These are phyloP conservation scores for Plusia festucae DNA, from an alignment of 2,888 invertebrate genomes.

Conservation along the genomic window DNA sequence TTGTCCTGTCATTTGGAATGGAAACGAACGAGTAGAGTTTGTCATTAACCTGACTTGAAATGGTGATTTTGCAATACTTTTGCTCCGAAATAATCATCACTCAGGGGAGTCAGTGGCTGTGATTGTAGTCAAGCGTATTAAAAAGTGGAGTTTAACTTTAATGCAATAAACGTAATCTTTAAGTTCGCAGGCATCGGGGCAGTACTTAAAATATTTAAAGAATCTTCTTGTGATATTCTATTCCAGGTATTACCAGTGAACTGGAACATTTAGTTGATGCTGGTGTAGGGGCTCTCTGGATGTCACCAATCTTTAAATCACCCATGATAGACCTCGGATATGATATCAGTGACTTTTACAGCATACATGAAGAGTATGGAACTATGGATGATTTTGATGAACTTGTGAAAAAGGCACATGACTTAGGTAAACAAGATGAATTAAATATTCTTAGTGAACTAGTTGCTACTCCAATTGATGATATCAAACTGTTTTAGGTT, in stretches of 20 bases:
- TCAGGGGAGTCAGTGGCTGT: neutral
- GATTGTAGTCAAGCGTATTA: neutral
- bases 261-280: slow-evolving; percentile 90
- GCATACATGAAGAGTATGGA: slow-evolving; percentile 93
- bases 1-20: neutral
- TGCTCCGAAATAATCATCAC: neutral
- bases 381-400: slow-evolving; percentile 90
- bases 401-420: slow-evolving; percentile 86
- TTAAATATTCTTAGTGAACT: neutral
- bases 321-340: slow-evolving; percentile 96
- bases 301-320: slow-evolving; percentile 94
- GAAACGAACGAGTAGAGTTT: slow-evolving; percentile 5
- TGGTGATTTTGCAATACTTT: slow-evolving; percentile 4
- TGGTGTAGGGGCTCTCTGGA: slow-evolving; percentile 92
- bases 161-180: no score
- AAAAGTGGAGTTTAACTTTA: no score
- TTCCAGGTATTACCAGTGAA: slow-evolving; percentile 84
- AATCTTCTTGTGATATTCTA: neutral
- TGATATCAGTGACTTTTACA: slow-evolving; percentile 94
- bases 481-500: slow-evolving; percentile 48
- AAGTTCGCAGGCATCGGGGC: no score
- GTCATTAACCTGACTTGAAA: slow-evolving; percentile 4
- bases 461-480: neutral
- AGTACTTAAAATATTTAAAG: no score
- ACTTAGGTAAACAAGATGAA: slow-evolving; percentile 72